Percentiles rank a stretch among this genome's conserved stretches.
Evolutionary conservation across 2,797 vertebrate genomes (phyloP).

Genomic region (Melanotaenia maccullochi): DNA sequence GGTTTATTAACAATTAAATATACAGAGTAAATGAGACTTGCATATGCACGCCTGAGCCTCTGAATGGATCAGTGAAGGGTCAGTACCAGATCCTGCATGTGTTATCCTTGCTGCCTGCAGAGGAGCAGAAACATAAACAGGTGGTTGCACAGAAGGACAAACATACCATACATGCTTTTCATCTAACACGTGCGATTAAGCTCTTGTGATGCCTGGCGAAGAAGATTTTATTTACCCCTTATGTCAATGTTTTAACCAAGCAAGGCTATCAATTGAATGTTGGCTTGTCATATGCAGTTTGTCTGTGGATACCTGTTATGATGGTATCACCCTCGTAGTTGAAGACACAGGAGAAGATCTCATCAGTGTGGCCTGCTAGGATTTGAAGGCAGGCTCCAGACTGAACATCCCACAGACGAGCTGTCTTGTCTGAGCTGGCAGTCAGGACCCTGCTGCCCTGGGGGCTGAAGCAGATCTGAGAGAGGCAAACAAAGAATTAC

Average conservation of each 20-base stretch:
- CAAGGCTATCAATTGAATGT: constrained; percentile 13
- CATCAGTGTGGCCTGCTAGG: constrained; percentile 90
- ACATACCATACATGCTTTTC: constrained; percentile 27
- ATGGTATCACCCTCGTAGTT: constrained; percentile 94
- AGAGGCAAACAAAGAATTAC: constrained; percentile 32
- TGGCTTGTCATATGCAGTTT: constrained; percentile 9
- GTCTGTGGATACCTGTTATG: constrained; percentile 88
- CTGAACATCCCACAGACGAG: constrained; percentile 90
- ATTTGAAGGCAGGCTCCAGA: constrained; percentile 90
- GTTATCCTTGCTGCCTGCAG: constrained; percentile 94
- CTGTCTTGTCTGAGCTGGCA: constrained; percentile 92
- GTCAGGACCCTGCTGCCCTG: constrained; percentile 91
- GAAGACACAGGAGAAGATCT: constrained; percentile 95
- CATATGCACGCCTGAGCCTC: background rate
- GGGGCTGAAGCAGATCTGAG: constrained; percentile 93
- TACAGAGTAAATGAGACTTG: background rate
- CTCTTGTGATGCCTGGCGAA: constrained; percentile 10
- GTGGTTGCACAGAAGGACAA: constrained; percentile 48
- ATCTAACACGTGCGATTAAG: constrained; percentile 54
- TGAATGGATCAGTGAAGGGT: constrained; percentile 36
- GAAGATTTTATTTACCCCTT: constrained; percentile 21
- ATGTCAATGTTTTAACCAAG: constrained; percentile 13
- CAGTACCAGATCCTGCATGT: constrained; percentile 94
- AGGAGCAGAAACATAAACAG: constrained; percentile 53
- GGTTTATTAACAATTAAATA: background rate